Evolutionary conservation across 2,888 invertebrate genomes (phyloP), one percentile per base, ranked within the genome.

Genomic region (Microchrysa polita): DNA sequence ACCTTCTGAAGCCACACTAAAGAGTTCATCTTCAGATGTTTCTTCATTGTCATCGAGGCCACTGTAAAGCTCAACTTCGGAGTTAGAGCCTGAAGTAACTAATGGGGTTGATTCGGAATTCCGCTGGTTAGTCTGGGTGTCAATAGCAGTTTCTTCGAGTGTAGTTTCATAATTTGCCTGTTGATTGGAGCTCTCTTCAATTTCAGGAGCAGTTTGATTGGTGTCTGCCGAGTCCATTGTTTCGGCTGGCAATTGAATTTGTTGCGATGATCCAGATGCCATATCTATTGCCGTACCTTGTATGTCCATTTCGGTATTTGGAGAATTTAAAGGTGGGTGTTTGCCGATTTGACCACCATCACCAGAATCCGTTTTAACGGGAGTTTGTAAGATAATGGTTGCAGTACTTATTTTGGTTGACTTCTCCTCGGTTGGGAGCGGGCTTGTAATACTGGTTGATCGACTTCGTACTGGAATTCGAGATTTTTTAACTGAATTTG

Each of bases 41-140:
- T 78, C 78, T 2, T 79, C 77, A 60, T 79, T 81, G 20, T 80
- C 79, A 14, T 82, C 83, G 1, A 80, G 65, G 1, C 79, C 82
- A 77, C 80, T 80, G 67, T 79, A 80, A n/a, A 81, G 80, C 2
- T 80, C 76, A 44, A 82, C 81, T 4, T 80, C 80, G 7, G 73
- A 60, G 16, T 42, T 61, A n/a, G 53, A 40, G 27, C 20, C 67
- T 9, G 42, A 61, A 10, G 34, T 4, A 48, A 4, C 48, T 57
- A 16, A 7, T 57, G n/a, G 16, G 23, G 20, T 18, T 9, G 5
- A 7, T 9, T 42, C 12, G 7, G 42, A 12, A 42, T 42, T 42
- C 42, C 12, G 42, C 12, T 48, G 48, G 14, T 7, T n/a, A 10
- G 48, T 5, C 14, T 5, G 4, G 4, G 12, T n/a, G 4, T 4